Base-by-base conservation (phyloP, 2,797 vertebrate species). In the Pseudochirops corinnae region DNA sequence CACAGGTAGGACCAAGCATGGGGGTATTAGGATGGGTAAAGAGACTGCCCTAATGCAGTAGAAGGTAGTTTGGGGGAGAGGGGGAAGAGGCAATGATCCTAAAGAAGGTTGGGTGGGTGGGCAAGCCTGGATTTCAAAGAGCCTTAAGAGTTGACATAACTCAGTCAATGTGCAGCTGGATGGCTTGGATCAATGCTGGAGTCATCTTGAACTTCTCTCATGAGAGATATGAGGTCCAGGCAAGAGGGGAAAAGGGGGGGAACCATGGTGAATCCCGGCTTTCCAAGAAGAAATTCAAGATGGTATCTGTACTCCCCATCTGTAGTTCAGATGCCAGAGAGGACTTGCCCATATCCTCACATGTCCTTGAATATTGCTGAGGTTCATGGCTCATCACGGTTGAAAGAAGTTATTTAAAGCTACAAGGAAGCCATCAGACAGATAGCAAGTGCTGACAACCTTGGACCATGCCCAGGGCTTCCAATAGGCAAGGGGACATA, bases 281-380 rank as follows among this genome's bases (percentile, higher is more conserved):
- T 92, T 94, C 55, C 90, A 5, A 93, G 52, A 33, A 67, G 82
- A 96, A 93, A 62, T 62, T 90, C 56, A 96, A 95, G 82, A 87
- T 90, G 62, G 90, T 74, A 56, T 60, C 90, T 92, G 55, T 39
- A 94, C 67, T 53, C 28, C 52, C 50, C 90, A 91, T 91, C 90
- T 91, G 53, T 55, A 53, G 55, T 91, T 91, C 90, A 91, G 90
- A 91, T 91, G 90, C 90, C 55, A 53, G 24, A 87, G 74, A 87
- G 24, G 74, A 87, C 74, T 50, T 87, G 74, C 74, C 39, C 24
- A 87, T 33, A 53, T 55, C 52, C 29, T 52, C 90, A 91, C 28
- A 91, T 91, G 53, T 91, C 53, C 5, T 55, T 12, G 53, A 91
- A 91, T 39, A 91, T 91, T n/a, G 55, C 53, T 55, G 90, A 55